Base-by-base conservation (phyloP, 2,888 invertebrate genomes). In the Ophonus ardosiacus region DNA sequence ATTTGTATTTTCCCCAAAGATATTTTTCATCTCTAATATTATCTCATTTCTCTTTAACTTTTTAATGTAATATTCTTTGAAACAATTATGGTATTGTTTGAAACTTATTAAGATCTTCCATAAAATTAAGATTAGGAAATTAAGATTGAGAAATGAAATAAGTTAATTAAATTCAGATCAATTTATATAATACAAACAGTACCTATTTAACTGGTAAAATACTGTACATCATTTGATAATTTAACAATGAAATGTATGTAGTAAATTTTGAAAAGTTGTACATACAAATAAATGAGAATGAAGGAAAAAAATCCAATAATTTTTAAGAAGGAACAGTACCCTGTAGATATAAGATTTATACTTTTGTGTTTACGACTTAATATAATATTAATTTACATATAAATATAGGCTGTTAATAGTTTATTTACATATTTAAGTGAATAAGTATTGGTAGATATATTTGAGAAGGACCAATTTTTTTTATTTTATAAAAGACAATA, bases 1-100 rank as follows among this genome's bases (percentile, higher is more conserved):
- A 74, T 74, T 74, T 74, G 71, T 74, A 74, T 74, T 74, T 74
- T 74, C 71, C 43, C 43, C 43, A 15, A 15, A 13, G 31, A 15
- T 15, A 24, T 18, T 17, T 61, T 61, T 61, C 8, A 18, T 61
- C 59, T 61, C 4, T 61, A 15, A 61, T 8, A 61, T 61, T 59
- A 59, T 15, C 10, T 59, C 6, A 17, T 4, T 17, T 59, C 6
- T 15, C 59, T 6, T 17, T 59, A 17, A 59, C 17, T 59, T 59
- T 56, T 59, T 59, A 63, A 24, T 63, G 18, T 18, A 61, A 10
- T 63, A 15, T 21, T n/a, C 63, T 24, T 13, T 63, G 21, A 31
- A 31, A 31, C 31, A 31, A 63, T 21, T 18, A 8, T 63, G 7
- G 21, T 21, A 18, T 63, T 8, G 8, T 63, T 63, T 21, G 18